Base-by-base conservation (phyloP, 2,797 vertebrate genomes). In the Characodon lateralis region DNA sequence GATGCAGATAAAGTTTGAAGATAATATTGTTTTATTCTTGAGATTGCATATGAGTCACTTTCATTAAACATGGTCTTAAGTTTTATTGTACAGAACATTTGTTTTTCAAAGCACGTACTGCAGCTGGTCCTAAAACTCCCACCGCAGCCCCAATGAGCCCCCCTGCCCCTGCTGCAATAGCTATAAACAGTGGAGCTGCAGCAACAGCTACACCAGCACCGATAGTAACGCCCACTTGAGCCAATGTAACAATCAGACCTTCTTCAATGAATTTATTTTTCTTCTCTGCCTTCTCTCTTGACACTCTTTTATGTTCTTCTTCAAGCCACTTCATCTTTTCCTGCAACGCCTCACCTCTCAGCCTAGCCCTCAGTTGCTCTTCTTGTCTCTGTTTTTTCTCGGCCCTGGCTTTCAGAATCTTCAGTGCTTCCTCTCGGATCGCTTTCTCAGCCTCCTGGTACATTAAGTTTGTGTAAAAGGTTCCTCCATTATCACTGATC, bases 391-490 rank as follows among this genome's bases (percentile, higher is more conserved):
- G 56, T 61, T 55, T 79, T 46, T 26, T 0, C 73, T 78, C 58
- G 0, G 43, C 76, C 20, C 0, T 73, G 5, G 5, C 50, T 41
- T 18, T 58, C 77, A 78, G 0, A 35, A 72, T 78, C 50, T 12
- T 28, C 55, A 16, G 1, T 9, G 24, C 2, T 74, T 63, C 0
- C 53, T 85, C 65, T 61, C 58, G 51, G 72, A 86, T 86, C 0
- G 65, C 82, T 66, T 46, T 76, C 73, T 87, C 83, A 1, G 77
- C 89, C 65, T 75, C 68, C 59, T 79, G 68, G 74, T 82, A 85
- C 82, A 87, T 76, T 20, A 18, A 1, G 6, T 87, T 83, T 0
- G 86, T 88, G 81, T 88, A 85, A 79, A 39, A 88, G 39, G 26
- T 78, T 26, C 85, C 84, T 18, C 72, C 69, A 18, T 90, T 88